A percentile compares a stretch with the other conserved stretches of the same genome.
These are phyloP conservation scores for Lydus trimaculatus DNA, from an alignment of 2,888 invertebrate genomes.

Conservation along the genomic window DNA sequence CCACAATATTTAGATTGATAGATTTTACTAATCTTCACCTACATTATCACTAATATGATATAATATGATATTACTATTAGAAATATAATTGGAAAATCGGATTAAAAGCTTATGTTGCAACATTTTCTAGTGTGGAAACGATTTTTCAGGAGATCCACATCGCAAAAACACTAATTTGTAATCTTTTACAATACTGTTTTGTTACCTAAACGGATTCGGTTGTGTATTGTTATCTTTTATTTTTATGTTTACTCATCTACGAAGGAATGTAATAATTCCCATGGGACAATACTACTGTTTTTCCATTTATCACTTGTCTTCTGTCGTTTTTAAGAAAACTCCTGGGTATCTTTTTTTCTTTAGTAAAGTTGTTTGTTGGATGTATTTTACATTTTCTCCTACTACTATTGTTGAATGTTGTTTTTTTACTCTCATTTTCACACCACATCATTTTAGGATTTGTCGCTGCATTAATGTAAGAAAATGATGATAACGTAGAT, in stretches of 20 bases:
- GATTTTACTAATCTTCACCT: neutral
- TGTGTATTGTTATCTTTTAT: neutral
- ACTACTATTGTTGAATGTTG: neutral
- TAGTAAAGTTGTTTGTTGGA: neutral
- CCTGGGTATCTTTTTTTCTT: neutral
- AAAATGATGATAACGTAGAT: constrained; percentile 15
- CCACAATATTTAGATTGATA: neutral
- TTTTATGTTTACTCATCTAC: neutral
- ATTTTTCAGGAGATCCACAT: neutral
- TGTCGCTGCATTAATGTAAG: neutral
- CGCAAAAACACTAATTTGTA: neutral
- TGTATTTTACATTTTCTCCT: constrained; percentile 2
- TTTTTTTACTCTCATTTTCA: constrained; percentile 22
- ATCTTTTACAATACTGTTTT: neutral
- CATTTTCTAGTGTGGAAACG: neutral
- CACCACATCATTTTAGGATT: constrained; percentile 22
- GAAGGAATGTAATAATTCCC: neutral
- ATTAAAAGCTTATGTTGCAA: neutral
- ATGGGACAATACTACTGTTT: neutral
- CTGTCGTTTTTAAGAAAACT: neutral
- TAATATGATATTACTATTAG: neutral
- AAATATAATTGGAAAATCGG: neutral
- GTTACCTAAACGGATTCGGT: neutral
- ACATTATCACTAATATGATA: neutral
- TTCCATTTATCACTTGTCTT: neutral